These are phyloP conservation scores for Drosophila cracens DNA, from an alignment of 2,888 invertebrate species.

Conservation along the genomic window DNA sequence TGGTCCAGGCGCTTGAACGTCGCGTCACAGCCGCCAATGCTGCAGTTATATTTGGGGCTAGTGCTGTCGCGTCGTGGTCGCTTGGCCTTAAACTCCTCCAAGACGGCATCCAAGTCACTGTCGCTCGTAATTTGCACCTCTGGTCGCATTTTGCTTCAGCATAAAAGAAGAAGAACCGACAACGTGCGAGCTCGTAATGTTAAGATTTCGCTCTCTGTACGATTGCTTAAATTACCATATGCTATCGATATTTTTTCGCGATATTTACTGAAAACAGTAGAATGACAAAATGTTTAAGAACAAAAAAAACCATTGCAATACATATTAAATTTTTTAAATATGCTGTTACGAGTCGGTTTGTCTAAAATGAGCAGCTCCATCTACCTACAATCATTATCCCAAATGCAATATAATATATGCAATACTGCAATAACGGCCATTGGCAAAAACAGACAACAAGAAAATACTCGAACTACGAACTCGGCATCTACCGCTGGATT, in stretches of 20 bases:
- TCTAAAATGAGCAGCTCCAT: not conserved
- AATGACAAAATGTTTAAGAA: not conserved
- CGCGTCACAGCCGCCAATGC: constrained; percentile 85
- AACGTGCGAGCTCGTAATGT: constrained; percentile 20
- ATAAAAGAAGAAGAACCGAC: not conserved
- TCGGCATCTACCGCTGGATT: not conserved
- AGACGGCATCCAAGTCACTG: constrained; percentile 80
- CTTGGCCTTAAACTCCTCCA: constrained; percentile 54
- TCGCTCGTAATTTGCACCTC: constrained; percentile 73
- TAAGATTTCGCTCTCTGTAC: not conserved
- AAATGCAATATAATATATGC: not conserved
- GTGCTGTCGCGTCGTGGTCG: constrained; percentile 57
- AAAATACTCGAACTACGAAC: not conserved
- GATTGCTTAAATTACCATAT: not conserved
- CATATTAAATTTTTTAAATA: not conserved
- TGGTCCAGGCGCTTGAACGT: constrained; percentile 86
- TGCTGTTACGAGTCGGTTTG: not conserved
- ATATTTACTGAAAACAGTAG: not conserved
- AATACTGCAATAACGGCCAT: not conserved
- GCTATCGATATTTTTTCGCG: not conserved
- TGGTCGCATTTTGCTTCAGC: constrained; percentile 65
- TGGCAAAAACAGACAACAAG: not conserved
- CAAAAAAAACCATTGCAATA: not conserved
- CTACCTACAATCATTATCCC: no score
- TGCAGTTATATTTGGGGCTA: constrained; percentile 85